Conservation (phyloP, 2,888 invertebrate species). For the Scaptomyza caliginosa region DNA sequence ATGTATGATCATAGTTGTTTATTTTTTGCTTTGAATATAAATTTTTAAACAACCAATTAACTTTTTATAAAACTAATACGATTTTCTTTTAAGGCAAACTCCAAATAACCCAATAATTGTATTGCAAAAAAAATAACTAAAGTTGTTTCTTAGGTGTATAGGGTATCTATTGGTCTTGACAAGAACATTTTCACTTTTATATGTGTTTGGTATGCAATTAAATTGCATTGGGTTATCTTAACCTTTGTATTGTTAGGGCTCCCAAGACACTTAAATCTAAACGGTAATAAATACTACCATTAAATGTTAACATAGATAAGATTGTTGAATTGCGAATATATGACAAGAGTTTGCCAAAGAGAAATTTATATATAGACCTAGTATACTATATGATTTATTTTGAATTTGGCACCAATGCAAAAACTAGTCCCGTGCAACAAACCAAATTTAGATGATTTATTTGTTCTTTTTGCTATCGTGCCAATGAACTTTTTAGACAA, state of each 20-base stretch:
- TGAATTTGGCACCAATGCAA: neutral
- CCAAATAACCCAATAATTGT: too few species aligned
- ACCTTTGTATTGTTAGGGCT: slow-evolving; percentile 39
- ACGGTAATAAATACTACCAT: neutral
- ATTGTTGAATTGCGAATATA: too few species aligned
- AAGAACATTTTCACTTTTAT: neutral
- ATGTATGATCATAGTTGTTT: too few species aligned
- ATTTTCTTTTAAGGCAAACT: too few species aligned
- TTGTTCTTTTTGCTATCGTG: slow-evolving; percentile 1
- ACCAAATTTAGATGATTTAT: neutral
- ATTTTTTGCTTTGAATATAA: too few species aligned
- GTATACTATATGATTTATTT: neutral
- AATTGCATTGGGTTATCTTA: slow-evolving; percentile 11
- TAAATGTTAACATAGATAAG: neutral
- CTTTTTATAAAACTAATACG: too few species aligned
- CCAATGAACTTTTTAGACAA: slow-evolving; percentile 40
- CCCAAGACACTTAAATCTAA: neutral
- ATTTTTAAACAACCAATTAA: too few species aligned
- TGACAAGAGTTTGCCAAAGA: too few species aligned
- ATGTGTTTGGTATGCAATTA: neutral
- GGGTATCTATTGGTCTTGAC: neutral
- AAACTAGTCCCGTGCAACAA: neutral
- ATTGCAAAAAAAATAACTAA: too few species aligned
- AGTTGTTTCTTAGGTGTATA: neutral
- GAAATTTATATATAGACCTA: too few species aligned